Evolutionary conservation across 2,888 invertebrate species (phyloP).

Genomic region (Xylocampa areola): DNA sequence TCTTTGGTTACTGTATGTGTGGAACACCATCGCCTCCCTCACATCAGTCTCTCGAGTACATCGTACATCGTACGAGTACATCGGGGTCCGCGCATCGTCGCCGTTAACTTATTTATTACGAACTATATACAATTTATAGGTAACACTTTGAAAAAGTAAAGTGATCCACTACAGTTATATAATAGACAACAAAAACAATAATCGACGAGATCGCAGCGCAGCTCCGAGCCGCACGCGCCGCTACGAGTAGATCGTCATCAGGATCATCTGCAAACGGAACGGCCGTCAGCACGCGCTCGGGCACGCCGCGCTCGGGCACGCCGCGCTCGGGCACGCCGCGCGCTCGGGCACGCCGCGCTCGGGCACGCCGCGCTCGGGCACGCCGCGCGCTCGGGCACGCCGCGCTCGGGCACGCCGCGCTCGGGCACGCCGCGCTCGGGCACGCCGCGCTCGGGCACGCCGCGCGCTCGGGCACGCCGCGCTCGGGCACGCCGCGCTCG

Average conservation of each 20-base stretch:
- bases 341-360: background rate
- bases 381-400: background rate
- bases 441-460: background rate
- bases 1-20: constrained; percentile 58
- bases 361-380: background rate
- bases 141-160: constrained; percentile 3
- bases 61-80: constrained; percentile 3
- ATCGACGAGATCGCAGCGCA: constrained; percentile 13
- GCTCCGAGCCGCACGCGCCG: constrained; percentile 1
- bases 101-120: constrained; percentile 39
- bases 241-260: constrained; percentile 91
- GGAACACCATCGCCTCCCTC: too few species aligned
- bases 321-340: too few species aligned
- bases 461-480: background rate
- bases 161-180: constrained; percentile 1
- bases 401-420: background rate
- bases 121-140: constrained; percentile 10
- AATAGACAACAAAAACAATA: constrained; percentile 16
- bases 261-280: constrained; percentile 88
- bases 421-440: background rate
- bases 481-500: background rate
- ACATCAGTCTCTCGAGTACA: too few species aligned
- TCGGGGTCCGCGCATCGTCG: background rate
- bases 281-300: background rate
- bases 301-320: background rate